phyloP scores from a whole-genome alignment of 1,140 invertebrate genomes.

The Papilio machaon region DNA sequence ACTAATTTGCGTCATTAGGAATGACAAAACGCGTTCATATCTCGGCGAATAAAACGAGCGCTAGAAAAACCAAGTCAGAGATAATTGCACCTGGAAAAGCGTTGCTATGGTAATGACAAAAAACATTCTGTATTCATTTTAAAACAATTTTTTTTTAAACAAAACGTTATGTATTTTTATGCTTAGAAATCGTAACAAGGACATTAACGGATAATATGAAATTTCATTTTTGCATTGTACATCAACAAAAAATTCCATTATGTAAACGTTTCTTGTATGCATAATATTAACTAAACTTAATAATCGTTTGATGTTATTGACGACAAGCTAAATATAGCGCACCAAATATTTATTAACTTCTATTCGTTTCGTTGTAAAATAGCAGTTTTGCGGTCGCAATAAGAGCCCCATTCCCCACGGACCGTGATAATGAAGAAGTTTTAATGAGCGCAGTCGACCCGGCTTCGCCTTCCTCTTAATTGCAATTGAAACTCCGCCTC shows the following conservation, averaged over 20 bases:
- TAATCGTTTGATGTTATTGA: conserved; percentile 3
- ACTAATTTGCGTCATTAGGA: conserved; percentile 29
- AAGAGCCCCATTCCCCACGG: not conserved
- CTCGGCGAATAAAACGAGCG: conserved; percentile 13
- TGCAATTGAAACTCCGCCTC: conserved; percentile 40
- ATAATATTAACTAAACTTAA: not conserved
- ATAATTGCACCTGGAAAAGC: conserved; percentile 21
- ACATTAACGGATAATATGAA: no score
- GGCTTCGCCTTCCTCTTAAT: conserved; percentile 34
- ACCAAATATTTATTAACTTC: conserved; percentile 20
- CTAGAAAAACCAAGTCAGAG: not conserved
- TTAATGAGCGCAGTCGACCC: conserved; percentile 38
- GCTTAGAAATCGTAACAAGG: no score
- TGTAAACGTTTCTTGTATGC: not conserved
- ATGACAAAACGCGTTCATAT: conserved; percentile 5
- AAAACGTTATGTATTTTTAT: no score
- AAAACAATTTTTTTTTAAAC: no score
- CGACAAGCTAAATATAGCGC: not conserved
- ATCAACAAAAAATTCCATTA: no score
- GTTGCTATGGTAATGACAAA: not conserved
- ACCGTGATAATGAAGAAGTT: conserved; percentile 40
- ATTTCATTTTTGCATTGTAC: no score
- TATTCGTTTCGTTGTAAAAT: conserved; percentile 20
- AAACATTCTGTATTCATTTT: not conserved
- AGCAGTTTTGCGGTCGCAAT: conserved; percentile 26